Evolutionary conservation across 2,797 vertebrate genomes (phyloP).

Genomic region (Sorex maritimensis): DNA sequence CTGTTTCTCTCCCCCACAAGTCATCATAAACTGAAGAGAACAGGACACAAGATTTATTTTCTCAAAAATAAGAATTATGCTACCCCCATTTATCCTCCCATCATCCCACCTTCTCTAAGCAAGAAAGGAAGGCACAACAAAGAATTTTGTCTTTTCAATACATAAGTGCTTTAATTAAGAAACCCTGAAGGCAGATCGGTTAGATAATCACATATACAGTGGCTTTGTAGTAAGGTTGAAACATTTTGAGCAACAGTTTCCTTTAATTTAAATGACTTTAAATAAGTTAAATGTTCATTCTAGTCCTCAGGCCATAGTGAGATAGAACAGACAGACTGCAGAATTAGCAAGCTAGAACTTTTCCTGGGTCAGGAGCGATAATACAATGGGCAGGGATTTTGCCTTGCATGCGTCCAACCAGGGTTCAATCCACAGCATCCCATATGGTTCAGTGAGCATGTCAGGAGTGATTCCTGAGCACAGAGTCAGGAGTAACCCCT

Average conservation of each 20-base stretch:
- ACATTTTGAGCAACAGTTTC: slow-evolving; percentile 10
- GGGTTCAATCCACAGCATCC: too few relatives aligned
- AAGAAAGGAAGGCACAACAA: slow-evolving; percentile 1
- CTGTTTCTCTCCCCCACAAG: background rate
- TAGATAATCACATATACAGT: background rate
- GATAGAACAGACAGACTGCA: background rate
- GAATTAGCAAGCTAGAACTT: background rate
- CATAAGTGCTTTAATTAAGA: background rate
- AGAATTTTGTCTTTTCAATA: background rate
- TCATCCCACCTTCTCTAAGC: background rate
- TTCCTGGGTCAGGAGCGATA: background rate
- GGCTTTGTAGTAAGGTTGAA: background rate
- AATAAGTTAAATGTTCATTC: background rate
- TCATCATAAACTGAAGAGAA: background rate
- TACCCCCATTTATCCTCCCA: background rate
- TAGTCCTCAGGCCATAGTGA: background rate
- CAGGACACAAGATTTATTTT: background rate
- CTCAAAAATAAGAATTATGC: background rate
- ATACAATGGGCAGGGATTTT: too few relatives aligned
- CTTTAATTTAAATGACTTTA: background rate
- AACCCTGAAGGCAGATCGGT: background rate
- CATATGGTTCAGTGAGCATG: too few relatives aligned
- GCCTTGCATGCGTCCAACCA: too few relatives aligned
- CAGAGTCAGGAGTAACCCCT: too few relatives aligned
- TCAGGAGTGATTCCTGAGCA: too few relatives aligned